phyloP scores from a whole-genome alignment of 2,888 invertebrate species.

The Callyntrura guangdongensis region DNA sequence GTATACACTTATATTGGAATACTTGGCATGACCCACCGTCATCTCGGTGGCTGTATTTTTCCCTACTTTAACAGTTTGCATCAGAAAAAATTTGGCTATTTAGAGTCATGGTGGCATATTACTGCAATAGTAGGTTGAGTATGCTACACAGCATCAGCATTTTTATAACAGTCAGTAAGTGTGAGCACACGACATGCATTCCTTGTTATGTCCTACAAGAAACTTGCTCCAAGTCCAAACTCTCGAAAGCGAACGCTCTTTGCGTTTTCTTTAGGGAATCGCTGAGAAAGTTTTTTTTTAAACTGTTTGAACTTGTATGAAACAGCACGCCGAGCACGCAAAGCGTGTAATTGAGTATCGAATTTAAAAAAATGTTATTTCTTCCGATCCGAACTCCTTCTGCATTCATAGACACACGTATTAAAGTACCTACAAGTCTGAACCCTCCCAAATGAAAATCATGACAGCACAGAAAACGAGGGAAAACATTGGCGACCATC shows the following conservation, averaged over 20 bases:
- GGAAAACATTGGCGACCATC: constrained; percentile 9
- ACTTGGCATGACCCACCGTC: constrained; percentile 36
- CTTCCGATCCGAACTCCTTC: not conserved
- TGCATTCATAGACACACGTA: not conserved
- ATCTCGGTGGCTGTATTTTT: constrained; percentile 37
- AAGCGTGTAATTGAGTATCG: constrained; percentile 2
- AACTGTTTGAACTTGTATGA: not conserved
- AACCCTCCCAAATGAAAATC: constrained; percentile 13
- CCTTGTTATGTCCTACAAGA: constrained; percentile 58
- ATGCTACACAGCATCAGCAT: not conserved
- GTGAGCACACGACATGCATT: constrained; percentile 31
- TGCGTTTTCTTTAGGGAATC: constrained; percentile 3
- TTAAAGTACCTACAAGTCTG: constrained; percentile 8
- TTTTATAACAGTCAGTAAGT: not conserved
- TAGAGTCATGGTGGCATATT: constrained; percentile 29
- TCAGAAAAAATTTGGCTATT: constrained; percentile 39
- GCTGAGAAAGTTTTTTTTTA: constrained; percentile 44
- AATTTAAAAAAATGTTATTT: constrained; percentile 30
- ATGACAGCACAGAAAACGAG: not conserved
- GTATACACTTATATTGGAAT: constrained; percentile 23
- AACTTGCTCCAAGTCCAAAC: constrained; percentile 37
- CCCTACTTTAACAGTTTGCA: constrained; percentile 47
- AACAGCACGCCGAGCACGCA: not conserved
- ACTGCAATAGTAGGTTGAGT: not conserved
- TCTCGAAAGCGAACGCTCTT: constrained; percentile 20